Evolutionary conservation across 2,888 invertebrate genomes (phyloP).

Genomic region (Spatulosminthurus flaviceps): DNA sequence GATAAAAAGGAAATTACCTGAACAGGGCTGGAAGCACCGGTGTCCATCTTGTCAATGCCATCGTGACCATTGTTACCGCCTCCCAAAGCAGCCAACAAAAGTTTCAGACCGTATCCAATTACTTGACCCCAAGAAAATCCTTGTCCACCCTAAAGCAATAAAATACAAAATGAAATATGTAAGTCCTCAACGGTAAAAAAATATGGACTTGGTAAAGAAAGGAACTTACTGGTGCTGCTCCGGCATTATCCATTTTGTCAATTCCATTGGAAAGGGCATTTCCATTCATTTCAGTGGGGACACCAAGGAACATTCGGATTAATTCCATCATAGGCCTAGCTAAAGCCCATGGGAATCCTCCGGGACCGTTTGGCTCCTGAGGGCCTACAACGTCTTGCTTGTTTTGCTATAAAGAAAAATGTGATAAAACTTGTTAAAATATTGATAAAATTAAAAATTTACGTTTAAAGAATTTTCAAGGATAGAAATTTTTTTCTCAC

Average conservation of each 20-base stretch:
- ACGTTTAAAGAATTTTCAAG: too few species aligned
- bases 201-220: too few species aligned
- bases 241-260: slow-evolving; percentile 60
- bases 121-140: slow-evolving; percentile 87
- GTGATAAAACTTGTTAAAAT: neutral
- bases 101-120: slow-evolving; percentile 84
- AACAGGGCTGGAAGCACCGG: slow-evolving; percentile 78
- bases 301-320: slow-evolving; percentile 62
- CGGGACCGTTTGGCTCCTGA: slow-evolving; percentile 48
- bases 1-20: slow-evolving; percentile 72
- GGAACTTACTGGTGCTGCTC: slow-evolving; percentile 45
- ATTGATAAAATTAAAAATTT: too few species aligned
- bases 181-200: too few species aligned
- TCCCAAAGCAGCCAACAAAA: slow-evolving; percentile 83
- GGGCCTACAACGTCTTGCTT: slow-evolving; percentile 28
- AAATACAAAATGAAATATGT: slow-evolving; percentile 19
- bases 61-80: slow-evolving; percentile 74
- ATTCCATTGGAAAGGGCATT: slow-evolving; percentile 71
- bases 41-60: slow-evolving; percentile 90
- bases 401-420: slow-evolving; percentile 26
- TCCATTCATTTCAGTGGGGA: slow-evolving; percentile 77
- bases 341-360: slow-evolving; percentile 57
- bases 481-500: slow-evolving; percentile 29
- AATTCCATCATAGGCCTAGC: slow-evolving; percentile 61
- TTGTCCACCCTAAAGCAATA: slow-evolving; percentile 42